Base-by-base conservation (phyloP, 2,113 vertebrate species). In the Pipa parva region DNA sequence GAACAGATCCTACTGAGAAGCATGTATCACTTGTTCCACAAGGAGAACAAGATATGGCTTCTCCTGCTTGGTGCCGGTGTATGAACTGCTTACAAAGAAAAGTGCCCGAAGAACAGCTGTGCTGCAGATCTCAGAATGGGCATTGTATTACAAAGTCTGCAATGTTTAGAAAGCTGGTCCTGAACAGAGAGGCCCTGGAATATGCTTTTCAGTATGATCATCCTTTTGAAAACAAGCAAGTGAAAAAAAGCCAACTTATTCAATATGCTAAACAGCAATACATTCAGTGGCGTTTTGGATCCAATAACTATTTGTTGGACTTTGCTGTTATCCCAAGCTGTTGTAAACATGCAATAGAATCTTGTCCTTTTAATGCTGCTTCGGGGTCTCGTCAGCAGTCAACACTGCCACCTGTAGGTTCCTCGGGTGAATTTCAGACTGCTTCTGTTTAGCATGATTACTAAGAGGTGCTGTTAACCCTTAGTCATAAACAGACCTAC, bases 321-420 rank as follows among this genome's bases (percentile, higher is more conserved):
- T 73, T 77, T 26, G 84, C 89, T 0, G 59, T 83, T 57, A 59
- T 93, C 22, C 92, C 92, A 26, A 86, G 84, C 73, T 94, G 92
- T 76, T 92, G 90, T 63, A 82, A 88, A 65, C 46, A 73, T 80
- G 80, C 63, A 15, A 83, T 94, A 74, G 79, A 86, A 73, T 7
- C 46, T 9, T 49, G 20, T 20, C 5, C 6, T 13, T 42, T n/a
- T n/a, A 10, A 42, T n/a, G n/a, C n/a, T n/a, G n/a, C n/a, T n/a
- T n/a, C n/a, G n/a, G n/a, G n/a, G n/a, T n/a, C n/a, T n/a, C n/a
- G n/a, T n/a, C n/a, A n/a, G n/a, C n/a, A n/a, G n/a, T n/a, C n/a
- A n/a, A n/a, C n/a, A n/a, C n/a, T n/a, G n/a, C n/a, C n/a, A n/a
- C n/a, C n/a, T n/a, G n/a, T n/a, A n/a, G n/a, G n/a, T n/a, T n/a